These are phyloP conservation scores for Drosophila parvula DNA, from an alignment of 1,140 invertebrate genomes.

Conservation along the genomic window DNA sequence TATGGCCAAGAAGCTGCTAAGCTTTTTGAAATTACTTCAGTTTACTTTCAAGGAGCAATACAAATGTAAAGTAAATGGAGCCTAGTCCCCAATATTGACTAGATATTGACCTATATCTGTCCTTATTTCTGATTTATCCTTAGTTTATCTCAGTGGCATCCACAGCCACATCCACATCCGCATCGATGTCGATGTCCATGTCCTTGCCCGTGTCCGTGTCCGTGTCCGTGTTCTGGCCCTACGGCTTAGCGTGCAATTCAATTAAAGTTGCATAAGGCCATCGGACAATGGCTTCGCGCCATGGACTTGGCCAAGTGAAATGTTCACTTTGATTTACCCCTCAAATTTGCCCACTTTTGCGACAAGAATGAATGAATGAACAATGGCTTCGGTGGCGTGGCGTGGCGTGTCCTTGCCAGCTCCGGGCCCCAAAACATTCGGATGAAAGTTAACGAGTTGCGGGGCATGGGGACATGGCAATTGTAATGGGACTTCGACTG, in stretches of 20 bases:
- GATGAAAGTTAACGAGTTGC: slow-evolving; percentile 29
- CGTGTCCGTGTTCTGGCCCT: slow-evolving; percentile 25
- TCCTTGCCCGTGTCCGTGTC: slow-evolving; percentile 1
- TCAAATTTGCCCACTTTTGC: slow-evolving; percentile 30
- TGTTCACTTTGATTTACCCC: slow-evolving; percentile 47
- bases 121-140: neutral
- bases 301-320: slow-evolving; percentile 38
- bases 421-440: slow-evolving; percentile 26
- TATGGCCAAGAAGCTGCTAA: too few relatives aligned
- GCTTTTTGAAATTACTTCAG: too few relatives aligned
- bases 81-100: too few relatives aligned
- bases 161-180: slow-evolving; percentile 1
- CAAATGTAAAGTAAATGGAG: too few relatives aligned
- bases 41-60: too few relatives aligned
- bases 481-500: neutral
- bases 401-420: slow-evolving; percentile 23
- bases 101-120: neutral
- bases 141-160: slow-evolving; percentile 1
- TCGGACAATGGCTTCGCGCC: slow-evolving; percentile 52
- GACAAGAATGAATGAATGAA: slow-evolving; percentile 51
- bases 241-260: slow-evolving; percentile 75
- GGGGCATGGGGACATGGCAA: neutral
- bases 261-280: slow-evolving; percentile 79
- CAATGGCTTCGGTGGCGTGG: slow-evolving; percentile 18
- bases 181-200: slow-evolving; percentile 15